These are phyloP conservation scores for Salticus scenicus DNA, from an alignment of 2,888 invertebrate species.

Conservation along the genomic window DNA sequence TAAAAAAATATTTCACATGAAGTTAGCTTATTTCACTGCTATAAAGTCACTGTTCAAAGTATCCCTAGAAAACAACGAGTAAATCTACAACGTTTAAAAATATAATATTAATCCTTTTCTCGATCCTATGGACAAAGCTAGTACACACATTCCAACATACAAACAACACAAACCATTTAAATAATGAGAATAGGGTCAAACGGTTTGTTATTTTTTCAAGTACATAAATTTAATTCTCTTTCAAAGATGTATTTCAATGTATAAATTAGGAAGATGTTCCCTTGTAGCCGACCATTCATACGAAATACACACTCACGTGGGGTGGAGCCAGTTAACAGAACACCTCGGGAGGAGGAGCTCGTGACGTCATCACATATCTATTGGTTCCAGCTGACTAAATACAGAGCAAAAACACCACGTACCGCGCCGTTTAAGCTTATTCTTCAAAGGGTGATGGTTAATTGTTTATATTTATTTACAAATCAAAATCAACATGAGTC, in stretches of 20 bases:
- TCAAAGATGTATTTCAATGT: slow-evolving; percentile 44
- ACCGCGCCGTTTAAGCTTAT: not conserved
- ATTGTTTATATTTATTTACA: not conserved
- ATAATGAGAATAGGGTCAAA: slow-evolving; percentile 30
- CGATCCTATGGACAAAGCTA: too few species aligned
- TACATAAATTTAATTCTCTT: slow-evolving; percentile 30
- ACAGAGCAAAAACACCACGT: not conserved
- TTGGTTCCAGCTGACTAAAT: slow-evolving; percentile 62
- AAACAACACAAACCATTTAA: slow-evolving; percentile 29
- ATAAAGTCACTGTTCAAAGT: too few species aligned
- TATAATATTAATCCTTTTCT: too few species aligned
- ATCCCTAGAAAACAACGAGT: too few species aligned
- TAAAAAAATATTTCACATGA: too few species aligned
- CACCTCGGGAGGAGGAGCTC: slow-evolving; percentile 31
- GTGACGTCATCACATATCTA: slow-evolving; percentile 50
- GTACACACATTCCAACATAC: too few species aligned
- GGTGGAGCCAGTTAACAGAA: not conserved
- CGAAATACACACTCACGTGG: not conserved
- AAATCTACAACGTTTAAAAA: too few species aligned
- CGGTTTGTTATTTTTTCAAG: not conserved
- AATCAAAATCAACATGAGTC: not conserved
- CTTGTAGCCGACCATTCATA: slow-evolving; percentile 57
- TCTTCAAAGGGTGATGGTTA: slow-evolving; percentile 7
- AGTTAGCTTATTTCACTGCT: too few species aligned
- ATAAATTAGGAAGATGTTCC: slow-evolving; percentile 66